Percentiles rank a stretch among this genome's conserved stretches.
Conservation (phyloP, 2,797 vertebrate genomes). For the Chromis chromis region DNA sequence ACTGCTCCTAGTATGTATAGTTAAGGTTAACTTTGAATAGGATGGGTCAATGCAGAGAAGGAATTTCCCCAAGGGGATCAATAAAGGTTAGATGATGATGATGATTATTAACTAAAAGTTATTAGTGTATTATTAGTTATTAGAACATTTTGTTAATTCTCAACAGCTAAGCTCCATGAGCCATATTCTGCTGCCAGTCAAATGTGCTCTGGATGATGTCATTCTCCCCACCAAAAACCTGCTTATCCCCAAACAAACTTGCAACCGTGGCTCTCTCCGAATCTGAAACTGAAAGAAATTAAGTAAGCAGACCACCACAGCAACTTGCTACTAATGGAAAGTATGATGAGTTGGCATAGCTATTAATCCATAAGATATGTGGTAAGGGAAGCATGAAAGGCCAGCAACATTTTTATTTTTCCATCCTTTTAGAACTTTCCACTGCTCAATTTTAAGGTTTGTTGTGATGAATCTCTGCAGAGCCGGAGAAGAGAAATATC, state of each 20-base stretch:
- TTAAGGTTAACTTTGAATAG: too few relatives aligned
- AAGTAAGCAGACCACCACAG: not conserved
- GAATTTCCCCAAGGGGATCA: too few relatives aligned
- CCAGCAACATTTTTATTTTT: slow-evolving; percentile 32
- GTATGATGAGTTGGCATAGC: slow-evolving; percentile 1
- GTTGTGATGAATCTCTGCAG: slow-evolving; percentile 39
- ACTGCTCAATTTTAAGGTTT: slow-evolving; percentile 18
- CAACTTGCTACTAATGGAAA: slow-evolving; percentile 4
- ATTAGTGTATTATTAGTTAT: not conserved
- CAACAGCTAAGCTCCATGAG: not conserved
- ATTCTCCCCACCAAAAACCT: not conserved
- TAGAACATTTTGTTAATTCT: not conserved
- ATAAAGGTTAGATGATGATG: too few relatives aligned
- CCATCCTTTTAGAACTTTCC: slow-evolving; percentile 29
- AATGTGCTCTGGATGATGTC: not conserved
- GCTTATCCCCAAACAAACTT: not conserved
- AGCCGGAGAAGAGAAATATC: slow-evolving; percentile 35
- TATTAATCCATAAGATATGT: slow-evolving; percentile 11
- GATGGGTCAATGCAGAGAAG: too few relatives aligned
- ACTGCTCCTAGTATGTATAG: too few relatives aligned
- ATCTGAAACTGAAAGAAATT: slow-evolving; percentile 20
- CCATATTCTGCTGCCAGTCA: not conserved
- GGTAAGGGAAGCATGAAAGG: slow-evolving; percentile 39
- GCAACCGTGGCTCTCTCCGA: slow-evolving; percentile 11
- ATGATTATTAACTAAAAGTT: too few relatives aligned